Percentiles rank a stretch among this genome's conserved stretches.
phyloP scores from a whole-genome alignment of 2,888 invertebrate genomes.

The Lasioglossum lativentre region DNA sequence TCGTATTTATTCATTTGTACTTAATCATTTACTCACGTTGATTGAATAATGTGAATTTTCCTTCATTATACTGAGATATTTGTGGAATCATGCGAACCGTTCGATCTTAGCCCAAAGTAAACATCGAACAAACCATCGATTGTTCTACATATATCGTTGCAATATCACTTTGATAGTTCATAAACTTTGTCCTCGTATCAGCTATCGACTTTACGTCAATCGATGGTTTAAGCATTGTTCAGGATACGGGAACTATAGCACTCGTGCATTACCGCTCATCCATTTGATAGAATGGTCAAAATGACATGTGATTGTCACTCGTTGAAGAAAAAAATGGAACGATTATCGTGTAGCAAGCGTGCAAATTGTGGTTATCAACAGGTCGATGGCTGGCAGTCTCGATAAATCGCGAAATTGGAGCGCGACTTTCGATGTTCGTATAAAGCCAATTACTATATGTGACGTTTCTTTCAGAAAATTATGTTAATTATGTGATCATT shows the following conservation, averaged over 20 bases:
- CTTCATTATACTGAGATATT: not conserved
- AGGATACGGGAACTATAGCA: not conserved
- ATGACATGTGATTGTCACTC: not conserved
- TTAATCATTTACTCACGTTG: too few species aligned
- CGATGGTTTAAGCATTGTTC: not conserved
- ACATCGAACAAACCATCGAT: not conserved
- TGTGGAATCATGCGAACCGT: not conserved
- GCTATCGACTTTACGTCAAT: conserved; percentile 11
- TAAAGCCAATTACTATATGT: not conserved
- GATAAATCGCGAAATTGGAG: not conserved
- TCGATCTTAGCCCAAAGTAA: not conserved
- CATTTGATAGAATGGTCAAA: not conserved
- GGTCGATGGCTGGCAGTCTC: not conserved
- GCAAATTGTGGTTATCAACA: not conserved
- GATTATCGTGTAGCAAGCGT: not conserved
- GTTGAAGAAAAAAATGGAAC: not conserved
- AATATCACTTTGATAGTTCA: not conserved
- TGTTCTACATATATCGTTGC: not conserved
- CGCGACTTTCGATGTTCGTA: not conserved
- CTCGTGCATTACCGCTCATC: not conserved
- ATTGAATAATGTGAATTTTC: too few species aligned
- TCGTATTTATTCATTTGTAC: not conserved
- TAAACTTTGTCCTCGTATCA: not conserved
- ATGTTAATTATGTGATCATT: not conserved
- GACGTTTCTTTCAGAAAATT: not conserved